These are phyloP conservation scores for Indicator maculatus DNA, from an alignment of 2,113 vertebrate genomes.

Conservation along the genomic window DNA sequence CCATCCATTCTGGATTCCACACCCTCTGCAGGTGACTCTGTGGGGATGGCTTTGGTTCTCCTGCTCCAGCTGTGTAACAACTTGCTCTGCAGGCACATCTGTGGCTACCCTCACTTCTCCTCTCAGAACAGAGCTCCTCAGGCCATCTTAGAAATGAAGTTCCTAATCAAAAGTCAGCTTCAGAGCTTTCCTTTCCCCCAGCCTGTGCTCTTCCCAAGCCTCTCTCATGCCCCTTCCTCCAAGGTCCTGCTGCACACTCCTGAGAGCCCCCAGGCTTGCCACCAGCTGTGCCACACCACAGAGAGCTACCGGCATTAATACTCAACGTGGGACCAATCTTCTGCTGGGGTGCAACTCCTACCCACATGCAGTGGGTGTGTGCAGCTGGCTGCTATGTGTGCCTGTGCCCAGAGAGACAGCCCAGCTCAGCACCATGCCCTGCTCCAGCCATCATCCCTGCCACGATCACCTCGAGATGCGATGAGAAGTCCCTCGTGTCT, in stretches of 20 bases:
- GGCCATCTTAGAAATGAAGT: not conserved
- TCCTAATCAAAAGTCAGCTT: not conserved
- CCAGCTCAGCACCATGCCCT: constrained; percentile 12
- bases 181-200: not conserved
- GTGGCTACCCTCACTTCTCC: not conserved
- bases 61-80: not conserved
- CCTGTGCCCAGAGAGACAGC: not conserved
- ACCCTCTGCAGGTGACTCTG: not conserved
- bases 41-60: not conserved
- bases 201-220: not conserved
- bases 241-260: not conserved
- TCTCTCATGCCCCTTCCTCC: not conserved
- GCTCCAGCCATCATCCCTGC: constrained; percentile 20
- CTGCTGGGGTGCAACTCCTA: constrained; percentile 20
- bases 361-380: not conserved
- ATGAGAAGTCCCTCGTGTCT: not conserved
- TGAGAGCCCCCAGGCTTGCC: not conserved
- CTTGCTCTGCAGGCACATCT: not conserved
- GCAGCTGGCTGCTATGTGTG: not conserved
- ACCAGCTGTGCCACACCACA: not conserved
- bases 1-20: not conserved
- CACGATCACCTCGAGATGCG: not conserved
- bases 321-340: not conserved
- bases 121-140: not conserved
- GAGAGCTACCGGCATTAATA: not conserved